A percentile compares a stretch with the other conserved stretches of the same genome.
phyloP scores from a whole-genome alignment of 2,113 vertebrate species.

The Microtus oregoni region DNA sequence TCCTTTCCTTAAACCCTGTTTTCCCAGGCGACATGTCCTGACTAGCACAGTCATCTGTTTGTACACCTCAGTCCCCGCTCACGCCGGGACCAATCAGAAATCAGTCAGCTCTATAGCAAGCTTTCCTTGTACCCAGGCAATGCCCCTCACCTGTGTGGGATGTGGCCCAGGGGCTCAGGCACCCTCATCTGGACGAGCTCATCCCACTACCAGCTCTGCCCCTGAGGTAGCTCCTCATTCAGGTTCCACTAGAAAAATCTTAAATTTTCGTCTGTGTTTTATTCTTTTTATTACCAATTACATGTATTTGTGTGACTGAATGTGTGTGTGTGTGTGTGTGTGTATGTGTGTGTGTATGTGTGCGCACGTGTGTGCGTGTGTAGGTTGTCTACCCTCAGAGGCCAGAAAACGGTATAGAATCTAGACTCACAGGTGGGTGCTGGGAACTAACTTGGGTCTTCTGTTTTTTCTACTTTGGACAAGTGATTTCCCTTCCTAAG shows the following conservation, averaged over 20 bases:
- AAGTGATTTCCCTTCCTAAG: not conserved
- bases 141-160: too few species aligned
- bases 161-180: not conserved
- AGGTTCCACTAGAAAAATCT: not conserved
- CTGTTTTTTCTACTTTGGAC: not conserved
- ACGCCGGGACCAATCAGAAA: not conserved
- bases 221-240: not conserved
- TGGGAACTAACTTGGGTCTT: not conserved
- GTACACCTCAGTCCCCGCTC: not conserved
- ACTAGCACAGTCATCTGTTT: not conserved
- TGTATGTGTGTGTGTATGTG: fast-evolving
- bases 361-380: too few species aligned
- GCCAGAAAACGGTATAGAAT: not conserved
- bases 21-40: not conserved
- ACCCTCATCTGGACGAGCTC: not conserved
- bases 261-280: not conserved
- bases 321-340: not conserved
- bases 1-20: not conserved
- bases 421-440: too few species aligned
- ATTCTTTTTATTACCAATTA: not conserved
- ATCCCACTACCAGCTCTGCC: fast-evolving
- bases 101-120: not conserved
- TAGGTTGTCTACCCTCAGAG: not conserved
- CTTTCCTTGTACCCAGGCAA: not conserved
- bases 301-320: not conserved